Conservation (phyloP, 35 echinoderm and acorn worm genomes). For the Strongylocentrotus purpuratus region DNA sequence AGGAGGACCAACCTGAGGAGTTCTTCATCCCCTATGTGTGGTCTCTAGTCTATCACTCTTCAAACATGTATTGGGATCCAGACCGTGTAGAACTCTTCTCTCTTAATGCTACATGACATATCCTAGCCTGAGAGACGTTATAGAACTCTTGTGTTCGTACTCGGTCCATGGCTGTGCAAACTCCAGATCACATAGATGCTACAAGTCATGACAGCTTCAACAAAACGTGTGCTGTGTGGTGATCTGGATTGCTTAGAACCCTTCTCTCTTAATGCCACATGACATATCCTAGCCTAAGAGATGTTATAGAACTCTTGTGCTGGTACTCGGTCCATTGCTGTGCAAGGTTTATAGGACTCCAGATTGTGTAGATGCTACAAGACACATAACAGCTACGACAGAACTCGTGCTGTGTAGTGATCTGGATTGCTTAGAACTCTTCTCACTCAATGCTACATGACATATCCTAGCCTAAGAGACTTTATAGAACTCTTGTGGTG, state of each 20-base stretch:
- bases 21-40: conserved; percentile 99
- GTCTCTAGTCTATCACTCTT: conserved; percentile 97
- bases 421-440: conserved; percentile 87
- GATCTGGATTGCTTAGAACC: conserved; percentile 65
- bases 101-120: conserved; percentile 59
- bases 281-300: background rate
- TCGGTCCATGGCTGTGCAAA: no score
- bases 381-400: no score
- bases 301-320: no score
- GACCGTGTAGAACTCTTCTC: conserved; percentile 96
- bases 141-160: no score
- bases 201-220: no score
- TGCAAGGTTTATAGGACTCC: no score
- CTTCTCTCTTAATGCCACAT: conserved; percentile 52
- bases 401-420: conserved; percentile 24
- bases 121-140: background rate
- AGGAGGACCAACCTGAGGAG: conserved; percentile 97
- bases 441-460: conserved; percentile 70
- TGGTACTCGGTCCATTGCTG: no score
- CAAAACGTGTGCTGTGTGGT: background rate
- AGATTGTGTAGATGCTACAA: no score
- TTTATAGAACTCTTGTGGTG: background rate
- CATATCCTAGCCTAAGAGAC: background rate
- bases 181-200: no score
- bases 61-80: conserved; percentile 97